phyloP scores from a whole-genome alignment of 2,797 vertebrate species.

The Cynopterus sphinx region DNA sequence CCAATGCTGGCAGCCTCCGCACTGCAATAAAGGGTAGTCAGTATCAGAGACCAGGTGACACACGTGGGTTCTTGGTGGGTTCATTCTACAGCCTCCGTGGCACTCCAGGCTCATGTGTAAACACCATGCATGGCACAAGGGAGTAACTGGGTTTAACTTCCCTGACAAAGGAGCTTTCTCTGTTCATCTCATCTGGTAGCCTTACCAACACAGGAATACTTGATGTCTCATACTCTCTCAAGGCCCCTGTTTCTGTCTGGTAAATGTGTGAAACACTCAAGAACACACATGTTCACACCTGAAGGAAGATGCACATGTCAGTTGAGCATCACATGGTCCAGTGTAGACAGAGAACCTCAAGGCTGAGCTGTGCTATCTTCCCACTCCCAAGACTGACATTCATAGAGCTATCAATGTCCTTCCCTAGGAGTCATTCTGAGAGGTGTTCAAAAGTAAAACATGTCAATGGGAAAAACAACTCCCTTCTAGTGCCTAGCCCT shows the following conservation, averaged over 20 bases:
- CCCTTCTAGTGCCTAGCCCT: not conserved
- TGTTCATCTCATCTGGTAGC: constrained; percentile 3
- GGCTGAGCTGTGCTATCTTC: not conserved
- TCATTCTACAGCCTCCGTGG: not conserved
- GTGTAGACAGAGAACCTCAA: not conserved
- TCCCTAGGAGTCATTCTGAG: not conserved
- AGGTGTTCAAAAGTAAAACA: not conserved
- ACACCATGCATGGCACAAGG: not conserved
- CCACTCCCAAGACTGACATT: not conserved
- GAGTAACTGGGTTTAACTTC: constrained; percentile 43
- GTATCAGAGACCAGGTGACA: constrained; percentile 61
- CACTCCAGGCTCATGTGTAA: constrained; percentile 25
- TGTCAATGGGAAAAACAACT: not conserved
- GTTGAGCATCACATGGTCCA: not conserved
- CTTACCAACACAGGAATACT: constrained; percentile 56
- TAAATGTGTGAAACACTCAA: constrained; percentile 36
- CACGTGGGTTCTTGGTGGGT: not conserved
- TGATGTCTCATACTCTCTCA: constrained; percentile 49
- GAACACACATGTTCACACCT: not conserved
- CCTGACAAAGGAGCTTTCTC: not conserved
- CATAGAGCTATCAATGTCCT: not conserved
- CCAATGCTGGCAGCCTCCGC: constrained; percentile 96
- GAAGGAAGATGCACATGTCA: not conserved
- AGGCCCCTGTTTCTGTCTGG: constrained; percentile 47
- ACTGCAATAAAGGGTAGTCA: constrained; percentile 85